Percentiles rank a stretch among this genome's conserved stretches.
Evolutionary conservation across 2,797 vertebrate species (phyloP).

Genomic region (Loris lydekkerianus): DNA sequence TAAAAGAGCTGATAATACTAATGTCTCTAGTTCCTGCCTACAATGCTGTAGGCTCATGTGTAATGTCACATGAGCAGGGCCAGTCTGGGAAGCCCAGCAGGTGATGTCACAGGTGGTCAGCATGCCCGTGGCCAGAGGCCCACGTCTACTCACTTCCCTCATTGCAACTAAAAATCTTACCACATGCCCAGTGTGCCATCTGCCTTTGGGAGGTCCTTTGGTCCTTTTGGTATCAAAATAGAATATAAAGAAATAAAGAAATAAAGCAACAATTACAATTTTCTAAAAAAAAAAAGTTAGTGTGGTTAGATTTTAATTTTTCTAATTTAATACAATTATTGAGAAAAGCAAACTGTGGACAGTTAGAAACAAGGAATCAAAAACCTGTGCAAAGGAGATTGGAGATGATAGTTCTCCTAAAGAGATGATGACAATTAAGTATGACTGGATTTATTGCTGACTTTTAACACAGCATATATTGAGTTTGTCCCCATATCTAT

Average conservation of each 20-base stretch:
- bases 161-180: background rate
- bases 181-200: background rate
- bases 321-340: slow-evolving; percentile 89
- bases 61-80: rapidly evolving
- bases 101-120: background rate
- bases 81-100: background rate
- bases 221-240: background rate
- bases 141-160: too few relatives aligned
- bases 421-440: slow-evolving; percentile 73
- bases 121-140: background rate
- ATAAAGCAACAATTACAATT: background rate
- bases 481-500: slow-evolving; percentile 28
- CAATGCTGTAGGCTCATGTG: background rate
- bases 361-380: slow-evolving; percentile 78
- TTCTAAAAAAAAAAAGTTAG: slow-evolving; percentile 83
- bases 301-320: slow-evolving; percentile 88
- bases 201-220: background rate
- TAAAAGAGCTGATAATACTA: background rate
- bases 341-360: slow-evolving; percentile 85
- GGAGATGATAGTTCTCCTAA: slow-evolving; percentile 57
- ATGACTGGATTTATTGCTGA: slow-evolving; percentile 79
- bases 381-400: slow-evolving; percentile 70
- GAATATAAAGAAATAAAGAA: background rate
- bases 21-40: background rate
- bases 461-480: slow-evolving; percentile 47